phyloP scores from a whole-genome alignment of 2,888 invertebrate genomes.

The Hirtodrosophila trivittata region DNA sequence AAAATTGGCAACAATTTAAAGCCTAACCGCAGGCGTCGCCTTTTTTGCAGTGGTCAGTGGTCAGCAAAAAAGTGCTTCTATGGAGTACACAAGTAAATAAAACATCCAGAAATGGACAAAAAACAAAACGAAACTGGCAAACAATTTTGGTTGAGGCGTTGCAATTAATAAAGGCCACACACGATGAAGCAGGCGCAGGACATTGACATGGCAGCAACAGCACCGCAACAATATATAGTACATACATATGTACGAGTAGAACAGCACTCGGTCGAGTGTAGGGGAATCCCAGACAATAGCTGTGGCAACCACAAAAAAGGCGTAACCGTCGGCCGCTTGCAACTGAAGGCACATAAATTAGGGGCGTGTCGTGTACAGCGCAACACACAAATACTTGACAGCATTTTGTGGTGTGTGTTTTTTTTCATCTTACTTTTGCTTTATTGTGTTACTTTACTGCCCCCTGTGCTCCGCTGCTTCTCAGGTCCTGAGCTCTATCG shows the following conservation, averaged over 20 bases:
- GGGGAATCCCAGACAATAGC: constrained; percentile 12
- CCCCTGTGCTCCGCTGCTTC: constrained; percentile 9
- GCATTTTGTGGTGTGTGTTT: constrained; percentile 29
- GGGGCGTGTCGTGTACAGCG: constrained; percentile 61
- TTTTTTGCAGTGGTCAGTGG: constrained; percentile 50
- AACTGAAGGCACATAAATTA: constrained; percentile 74
- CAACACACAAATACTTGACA: constrained; percentile 34
- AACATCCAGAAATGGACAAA: constrained; percentile 5
- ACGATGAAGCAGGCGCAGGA: constrained; percentile 48
- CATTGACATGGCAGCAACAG: constrained; percentile 61
- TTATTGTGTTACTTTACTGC: constrained; percentile 3
- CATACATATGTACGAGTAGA: constrained; percentile 20
- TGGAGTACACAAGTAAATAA: constrained; percentile 20
- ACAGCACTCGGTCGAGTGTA: constrained; percentile 16
- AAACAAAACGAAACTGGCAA: constrained; percentile 58
- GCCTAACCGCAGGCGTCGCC: constrained; percentile 64
- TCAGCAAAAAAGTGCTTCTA: constrained; percentile 29
- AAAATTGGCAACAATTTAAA: constrained; percentile 71
- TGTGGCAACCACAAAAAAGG: constrained; percentile 55
- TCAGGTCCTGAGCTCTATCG: constrained; percentile 17
- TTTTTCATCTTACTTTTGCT: constrained; percentile 6
- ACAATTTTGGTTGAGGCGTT: constrained; percentile 76
- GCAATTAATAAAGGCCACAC: constrained; percentile 75
- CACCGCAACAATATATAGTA: constrained; percentile 28
- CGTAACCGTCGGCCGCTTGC: constrained; percentile 65